Conservation (phyloP, 2,888 invertebrate species). For the Fabriciana adippe region DNA sequence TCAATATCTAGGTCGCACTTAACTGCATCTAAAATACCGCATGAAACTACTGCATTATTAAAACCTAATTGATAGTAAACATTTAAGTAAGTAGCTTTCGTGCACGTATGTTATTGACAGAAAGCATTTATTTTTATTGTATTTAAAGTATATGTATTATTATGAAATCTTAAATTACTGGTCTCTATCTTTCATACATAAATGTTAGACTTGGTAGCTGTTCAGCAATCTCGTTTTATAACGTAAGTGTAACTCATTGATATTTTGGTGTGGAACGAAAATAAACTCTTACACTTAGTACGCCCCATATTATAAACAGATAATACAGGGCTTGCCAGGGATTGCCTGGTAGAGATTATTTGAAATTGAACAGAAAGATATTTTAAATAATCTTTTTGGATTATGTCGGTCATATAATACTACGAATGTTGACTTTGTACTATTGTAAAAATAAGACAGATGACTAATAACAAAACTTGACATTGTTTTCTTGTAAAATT, state of each 20-base stretch:
- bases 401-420: background rate
- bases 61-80: conserved; percentile 11
- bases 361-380: too few species aligned
- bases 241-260: background rate
- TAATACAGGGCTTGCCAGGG: too few species aligned
- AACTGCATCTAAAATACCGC: background rate
- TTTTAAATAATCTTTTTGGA: background rate
- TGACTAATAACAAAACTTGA: too few species aligned
- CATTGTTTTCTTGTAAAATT: too few species aligned
- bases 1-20: conserved; percentile 1
- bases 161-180: background rate
- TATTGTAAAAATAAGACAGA: too few species aligned
- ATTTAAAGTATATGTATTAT: background rate
- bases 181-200: background rate
- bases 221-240: background rate
- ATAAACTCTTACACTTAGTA: background rate
- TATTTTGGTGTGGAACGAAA: conserved; percentile 1
- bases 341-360: too few species aligned
- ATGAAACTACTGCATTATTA: conserved; percentile 2
- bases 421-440: too few species aligned
- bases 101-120: background rate
- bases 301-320: too few species aligned
- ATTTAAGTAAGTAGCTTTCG: conserved; percentile 7
- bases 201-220: background rate
- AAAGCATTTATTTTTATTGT: background rate